Evolutionary conservation across 1,140 invertebrate genomes (phyloP).

Genomic region (Contarinia nasturtii): DNA sequence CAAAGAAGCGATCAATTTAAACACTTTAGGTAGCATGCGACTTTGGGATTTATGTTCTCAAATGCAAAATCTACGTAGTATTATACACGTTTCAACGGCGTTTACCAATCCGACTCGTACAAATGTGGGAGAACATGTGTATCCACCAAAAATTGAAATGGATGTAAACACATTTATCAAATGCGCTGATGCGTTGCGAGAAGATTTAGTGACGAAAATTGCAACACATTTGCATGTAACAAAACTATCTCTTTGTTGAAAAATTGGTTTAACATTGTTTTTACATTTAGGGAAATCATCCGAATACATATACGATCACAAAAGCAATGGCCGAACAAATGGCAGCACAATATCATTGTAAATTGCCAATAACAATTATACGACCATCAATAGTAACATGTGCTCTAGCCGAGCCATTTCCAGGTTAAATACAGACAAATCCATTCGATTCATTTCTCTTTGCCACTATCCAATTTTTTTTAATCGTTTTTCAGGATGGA

Average conservation of each 20-base stretch:
- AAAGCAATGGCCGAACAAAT: conserved; percentile 70
- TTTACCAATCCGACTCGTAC: conserved; percentile 63
- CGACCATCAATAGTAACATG: conserved; percentile 79
- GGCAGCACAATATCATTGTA: conserved; percentile 33
- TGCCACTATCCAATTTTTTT: too few relatives aligned
- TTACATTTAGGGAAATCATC: conserved; percentile 50
- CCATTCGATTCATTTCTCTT: too few relatives aligned
- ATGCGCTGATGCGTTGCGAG: conserved; percentile 34
- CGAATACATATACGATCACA: conserved; percentile 76
- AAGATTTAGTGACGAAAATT: conserved; percentile 34
- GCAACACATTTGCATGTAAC: conserved; percentile 30
- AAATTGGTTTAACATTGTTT: too few relatives aligned
- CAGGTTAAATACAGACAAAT: too few relatives aligned
- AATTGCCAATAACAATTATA: conserved; percentile 71
- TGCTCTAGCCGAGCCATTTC: conserved; percentile 52
- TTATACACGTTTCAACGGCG: conserved; percentile 74
- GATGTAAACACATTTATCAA: conserved; percentile 39
- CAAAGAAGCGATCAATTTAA: conserved; percentile 36
- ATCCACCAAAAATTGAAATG: conserved; percentile 34
- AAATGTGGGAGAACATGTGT: conserved; percentile 50
- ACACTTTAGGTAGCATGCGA: conserved; percentile 37
- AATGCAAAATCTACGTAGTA: conserved; percentile 50
- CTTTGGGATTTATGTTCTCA: conserved; percentile 33
- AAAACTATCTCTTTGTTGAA: too few relatives aligned
- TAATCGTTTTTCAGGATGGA: too few relatives aligned